phyloP scores from a whole-genome alignment of 2,113 vertebrate genomes.

The Marmota flaviventris region DNA sequence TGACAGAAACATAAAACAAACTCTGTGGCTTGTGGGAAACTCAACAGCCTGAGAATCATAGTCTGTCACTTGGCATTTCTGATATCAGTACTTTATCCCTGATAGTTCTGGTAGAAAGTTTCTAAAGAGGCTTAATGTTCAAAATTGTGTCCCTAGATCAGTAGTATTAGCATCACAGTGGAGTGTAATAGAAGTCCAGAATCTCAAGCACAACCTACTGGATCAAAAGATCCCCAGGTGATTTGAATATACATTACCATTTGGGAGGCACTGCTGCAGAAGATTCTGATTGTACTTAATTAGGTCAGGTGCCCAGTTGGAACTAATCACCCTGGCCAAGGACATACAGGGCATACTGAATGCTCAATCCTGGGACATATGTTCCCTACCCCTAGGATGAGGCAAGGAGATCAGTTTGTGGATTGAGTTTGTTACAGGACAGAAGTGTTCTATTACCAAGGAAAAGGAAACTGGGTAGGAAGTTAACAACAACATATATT shows the following conservation, averaged over 20 bases:
- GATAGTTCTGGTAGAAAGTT: background rate
- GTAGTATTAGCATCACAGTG: background rate
- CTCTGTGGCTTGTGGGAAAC: background rate
- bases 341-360: background rate
- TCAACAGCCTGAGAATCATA: background rate
- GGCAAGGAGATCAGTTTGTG: background rate
- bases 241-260: background rate
- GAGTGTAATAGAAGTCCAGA: background rate
- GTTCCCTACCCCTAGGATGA: background rate
- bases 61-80: background rate
- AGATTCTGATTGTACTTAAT: background rate
- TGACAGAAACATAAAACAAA: background rate
- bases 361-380: background rate
- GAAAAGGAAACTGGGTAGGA: background rate
- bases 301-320: constrained; percentile 3
- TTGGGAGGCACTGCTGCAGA: background rate
- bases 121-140: background rate
- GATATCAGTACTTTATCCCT: background rate
- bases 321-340: background rate
- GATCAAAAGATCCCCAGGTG: background rate
- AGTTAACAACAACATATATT: background rate
- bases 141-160: background rate
- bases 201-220: background rate
- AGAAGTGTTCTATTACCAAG: background rate
- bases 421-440: background rate